phyloP scores from a whole-genome alignment of 2,113 vertebrate genomes.

The Cynoglossus semilaevis region DNA sequence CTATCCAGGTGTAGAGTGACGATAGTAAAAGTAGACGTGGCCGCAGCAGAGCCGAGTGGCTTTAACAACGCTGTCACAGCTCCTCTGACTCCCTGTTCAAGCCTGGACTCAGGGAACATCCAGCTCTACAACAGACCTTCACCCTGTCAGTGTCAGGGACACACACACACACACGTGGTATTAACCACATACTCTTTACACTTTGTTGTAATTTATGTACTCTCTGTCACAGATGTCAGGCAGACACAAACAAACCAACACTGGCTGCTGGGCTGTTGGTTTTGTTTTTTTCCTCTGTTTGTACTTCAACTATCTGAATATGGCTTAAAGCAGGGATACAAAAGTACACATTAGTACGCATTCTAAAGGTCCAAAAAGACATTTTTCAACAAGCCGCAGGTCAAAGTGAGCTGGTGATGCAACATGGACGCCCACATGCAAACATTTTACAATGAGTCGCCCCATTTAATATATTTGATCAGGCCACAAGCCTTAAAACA shows the following conservation, averaged over 20 bases:
- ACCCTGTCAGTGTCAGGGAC: slow-evolving; percentile 4
- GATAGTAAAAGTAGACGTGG: slow-evolving; percentile 38
- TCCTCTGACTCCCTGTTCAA: slow-evolving; percentile 47
- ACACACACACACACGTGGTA: slow-evolving; percentile 10
- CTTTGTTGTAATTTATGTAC: slow-evolving; percentile 38
- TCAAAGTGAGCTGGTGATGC: no score
- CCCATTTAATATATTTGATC: no score
- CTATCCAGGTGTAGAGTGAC: slow-evolving; percentile 32
- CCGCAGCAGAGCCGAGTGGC: slow-evolving; percentile 17
- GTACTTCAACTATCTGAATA: no score
- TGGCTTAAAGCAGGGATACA: no score
- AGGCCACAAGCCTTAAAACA: no score
- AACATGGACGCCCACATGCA: no score
- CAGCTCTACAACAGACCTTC: slow-evolving; percentile 8
- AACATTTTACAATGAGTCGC: no score
- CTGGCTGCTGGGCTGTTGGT: not conserved
- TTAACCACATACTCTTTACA: slow-evolving; percentile 7
- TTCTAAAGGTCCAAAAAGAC: no score
- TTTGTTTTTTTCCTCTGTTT: not conserved
- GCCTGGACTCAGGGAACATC: slow-evolving; percentile 25
- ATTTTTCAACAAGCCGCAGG: no score
- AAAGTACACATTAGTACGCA: no score
- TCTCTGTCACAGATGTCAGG: slow-evolving; percentile 32
- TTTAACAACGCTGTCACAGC: slow-evolving; percentile 45
- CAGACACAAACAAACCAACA: slow-evolving; percentile 5